Conservation (phyloP, 2,888 invertebrate genomes). For the Melinopterus prodromus region DNA sequence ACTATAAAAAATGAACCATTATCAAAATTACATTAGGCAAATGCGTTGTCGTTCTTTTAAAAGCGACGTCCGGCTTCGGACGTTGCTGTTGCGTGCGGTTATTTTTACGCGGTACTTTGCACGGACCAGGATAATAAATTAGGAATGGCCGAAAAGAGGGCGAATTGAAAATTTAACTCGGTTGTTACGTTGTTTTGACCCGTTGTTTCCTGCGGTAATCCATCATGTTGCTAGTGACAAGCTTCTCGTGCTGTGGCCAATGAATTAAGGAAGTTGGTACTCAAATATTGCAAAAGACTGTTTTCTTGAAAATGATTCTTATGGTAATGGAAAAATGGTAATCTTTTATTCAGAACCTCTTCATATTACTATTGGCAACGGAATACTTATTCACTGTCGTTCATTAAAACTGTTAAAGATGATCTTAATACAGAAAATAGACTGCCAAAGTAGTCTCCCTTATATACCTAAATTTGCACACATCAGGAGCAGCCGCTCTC, state of each 20-base stretch:
- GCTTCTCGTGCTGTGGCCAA: neutral
- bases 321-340: no score
- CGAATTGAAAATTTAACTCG: neutral
- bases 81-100: neutral
- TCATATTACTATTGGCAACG: no score
- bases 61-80: neutral
- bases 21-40: constrained; percentile 4
- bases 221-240: neutral
- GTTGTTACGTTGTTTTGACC: neutral
- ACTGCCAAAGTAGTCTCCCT: no score
- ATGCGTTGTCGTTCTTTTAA: neutral
- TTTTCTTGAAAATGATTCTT: no score
- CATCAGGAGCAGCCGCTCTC: no score
- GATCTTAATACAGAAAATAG: no score
- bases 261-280: neutral
- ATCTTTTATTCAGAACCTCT: no score
- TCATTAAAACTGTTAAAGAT: no score
- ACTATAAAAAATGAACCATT: neutral
- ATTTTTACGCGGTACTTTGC: neutral
- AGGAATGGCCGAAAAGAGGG: neutral
- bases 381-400: no score
- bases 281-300: neutral
- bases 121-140: neutral
- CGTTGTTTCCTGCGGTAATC: neutral
- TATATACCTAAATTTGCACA: no score